Conservation (phyloP, 2,797 vertebrate genomes). For the Acanthis flammea region DNA sequence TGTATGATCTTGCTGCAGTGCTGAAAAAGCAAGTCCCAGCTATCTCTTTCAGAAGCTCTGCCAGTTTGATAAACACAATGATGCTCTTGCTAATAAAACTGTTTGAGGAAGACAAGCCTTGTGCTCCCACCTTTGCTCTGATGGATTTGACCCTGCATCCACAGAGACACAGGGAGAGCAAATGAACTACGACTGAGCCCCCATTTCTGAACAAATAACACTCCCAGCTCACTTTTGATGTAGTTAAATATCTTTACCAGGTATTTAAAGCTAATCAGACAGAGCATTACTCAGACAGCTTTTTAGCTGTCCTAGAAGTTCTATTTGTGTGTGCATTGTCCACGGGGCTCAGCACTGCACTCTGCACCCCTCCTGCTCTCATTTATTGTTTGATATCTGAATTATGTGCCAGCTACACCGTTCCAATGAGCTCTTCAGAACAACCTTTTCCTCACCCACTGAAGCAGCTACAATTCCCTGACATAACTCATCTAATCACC, state of each 20-base stretch:
- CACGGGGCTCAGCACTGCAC: not conserved
- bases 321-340: not conserved
- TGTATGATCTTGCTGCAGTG: not conserved
- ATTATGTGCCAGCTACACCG: not conserved
- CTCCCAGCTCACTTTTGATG: not conserved
- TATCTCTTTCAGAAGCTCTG: not conserved
- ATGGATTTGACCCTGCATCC: not conserved
- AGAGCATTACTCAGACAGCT: not conserved
- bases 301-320: not conserved
- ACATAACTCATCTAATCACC: constrained; percentile 66
- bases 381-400: constrained; percentile 19
- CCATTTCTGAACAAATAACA: not conserved
- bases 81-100: not conserved
- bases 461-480: constrained; percentile 46
- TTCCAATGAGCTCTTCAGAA: constrained; percentile 35
- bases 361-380: not conserved
- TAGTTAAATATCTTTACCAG: not conserved
- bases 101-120: not conserved
- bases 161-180: not conserved
- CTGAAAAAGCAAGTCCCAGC: not conserved
- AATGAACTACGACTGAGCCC: not conserved
- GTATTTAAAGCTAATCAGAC: not conserved
- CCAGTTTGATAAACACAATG: not conserved
- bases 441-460: constrained; percentile 32
- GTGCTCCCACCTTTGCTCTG: not conserved